A percentile compares a stretch with the other conserved stretches of the same genome.
Evolutionary conservation across 92 coral and sea anemone species (phyloP).

Genomic region (Metridium senile): DNA sequence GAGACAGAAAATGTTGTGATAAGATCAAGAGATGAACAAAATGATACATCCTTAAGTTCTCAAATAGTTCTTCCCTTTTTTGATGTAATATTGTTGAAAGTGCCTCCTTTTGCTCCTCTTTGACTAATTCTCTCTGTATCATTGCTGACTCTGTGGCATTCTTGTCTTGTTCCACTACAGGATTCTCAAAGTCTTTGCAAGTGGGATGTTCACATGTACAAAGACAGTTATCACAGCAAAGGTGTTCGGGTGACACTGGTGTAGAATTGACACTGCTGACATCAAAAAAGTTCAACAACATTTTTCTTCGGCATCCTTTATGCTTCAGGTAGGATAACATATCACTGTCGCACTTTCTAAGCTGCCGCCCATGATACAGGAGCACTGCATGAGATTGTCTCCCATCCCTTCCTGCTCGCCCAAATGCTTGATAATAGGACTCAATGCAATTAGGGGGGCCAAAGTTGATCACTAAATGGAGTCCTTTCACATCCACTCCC

Average conservation of each 20-base stretch:
- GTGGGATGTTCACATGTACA: slow-evolving; percentile 35
- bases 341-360: slow-evolving; percentile 34
- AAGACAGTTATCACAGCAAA: slow-evolving; percentile 45
- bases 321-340: slow-evolving; percentile 39
- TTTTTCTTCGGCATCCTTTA: slow-evolving; percentile 26
- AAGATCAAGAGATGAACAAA: slow-evolving; percentile 35
- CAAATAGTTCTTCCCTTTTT: slow-evolving; percentile 4
- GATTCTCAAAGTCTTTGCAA: slow-evolving; percentile 25
- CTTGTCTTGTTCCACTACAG: slow-evolving; percentile 2
- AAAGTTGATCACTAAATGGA: slow-evolving; percentile 36
- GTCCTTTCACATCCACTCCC: slow-evolving; percentile 46
- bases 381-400: slow-evolving; percentile 38
- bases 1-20: slow-evolving; percentile 32
- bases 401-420: slow-evolving; percentile 55
- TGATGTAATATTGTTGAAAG: neutral
- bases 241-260: slow-evolving; percentile 20
- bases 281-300: slow-evolving; percentile 31
- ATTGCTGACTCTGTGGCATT: neutral
- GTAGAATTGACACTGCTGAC: neutral
- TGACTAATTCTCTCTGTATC: slow-evolving; percentile 20
- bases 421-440: slow-evolving; percentile 45
- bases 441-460: slow-evolving; percentile 50
- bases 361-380: slow-evolving; percentile 43
- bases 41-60: slow-evolving; percentile 15
- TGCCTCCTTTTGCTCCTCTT: slow-evolving; percentile 14